Base-by-base conservation (phyloP, 2,888 invertebrate genomes). In the Drosophila kambysellisi region DNA sequence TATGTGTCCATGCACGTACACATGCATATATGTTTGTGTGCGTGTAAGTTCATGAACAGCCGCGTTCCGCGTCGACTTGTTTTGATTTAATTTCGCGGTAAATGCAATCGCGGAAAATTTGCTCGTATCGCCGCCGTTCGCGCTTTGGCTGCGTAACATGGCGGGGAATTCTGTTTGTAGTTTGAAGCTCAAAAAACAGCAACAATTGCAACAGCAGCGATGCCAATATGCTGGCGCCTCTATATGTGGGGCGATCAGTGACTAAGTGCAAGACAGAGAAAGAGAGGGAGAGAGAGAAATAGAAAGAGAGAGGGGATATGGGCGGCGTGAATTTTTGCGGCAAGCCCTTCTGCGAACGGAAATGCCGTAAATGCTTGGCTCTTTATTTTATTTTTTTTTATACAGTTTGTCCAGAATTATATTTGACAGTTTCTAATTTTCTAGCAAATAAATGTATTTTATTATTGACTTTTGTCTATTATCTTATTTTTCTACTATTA, bases 31-130 rank as follows among this genome's bases (percentile, higher is more conserved):
- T 51, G 15, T 30, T 61, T 68, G 57, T 70, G 50, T 73, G 63
- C 53, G 66, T 62, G 66, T 80, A 88, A 88, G 88, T 85, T 85
- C 85, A 85, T 83, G 85, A 88, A 88, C 84, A 88, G 76, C 69
- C 69, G 76, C 73, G 70, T 60, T 73, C 65, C 52, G 85, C 53
- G 80, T 64, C 67, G 81, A 82, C 79, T 81, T 85, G 84, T 85
- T 85, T 86, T 88, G 85, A 85, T 88, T 85, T 86, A 79, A 85
- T 86, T 85, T 85, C 82, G 89, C 87, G 89, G 83, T 81, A 88
- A 86, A 88, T 82, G 87, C 82, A 88, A 86, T 88, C 75, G 83
- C 79, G 61, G 80, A 83, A 76, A 83, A 61, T 74, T 69, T 61
- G 61, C 32, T 74, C 61, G 62, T 76, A 76, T 76, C 66, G 62